Evolutionary conservation across 2,797 vertebrate species (phyloP).

Genomic region (Urocyon cinereoargenteus): DNA sequence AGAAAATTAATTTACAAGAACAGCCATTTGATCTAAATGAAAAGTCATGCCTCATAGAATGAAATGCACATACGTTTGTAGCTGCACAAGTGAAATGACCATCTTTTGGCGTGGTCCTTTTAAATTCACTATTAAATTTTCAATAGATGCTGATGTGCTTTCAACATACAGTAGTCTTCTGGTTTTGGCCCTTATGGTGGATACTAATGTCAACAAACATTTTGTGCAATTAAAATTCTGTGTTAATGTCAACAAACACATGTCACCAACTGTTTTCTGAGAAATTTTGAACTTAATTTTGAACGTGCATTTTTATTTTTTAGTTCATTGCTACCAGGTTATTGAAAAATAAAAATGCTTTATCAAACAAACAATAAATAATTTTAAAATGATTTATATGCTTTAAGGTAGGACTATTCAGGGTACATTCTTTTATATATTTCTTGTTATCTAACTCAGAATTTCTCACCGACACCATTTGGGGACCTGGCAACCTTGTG

Average conservation of each 20-base stretch:
- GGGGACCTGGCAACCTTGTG: neutral
- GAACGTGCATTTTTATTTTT: neutral
- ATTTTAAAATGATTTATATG: neutral
- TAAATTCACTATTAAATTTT: conserved; percentile 11
- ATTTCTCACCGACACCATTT: neutral
- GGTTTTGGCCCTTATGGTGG: neutral
- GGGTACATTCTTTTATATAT: neutral
- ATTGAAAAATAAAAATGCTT: neutral
- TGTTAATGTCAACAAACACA: neutral
- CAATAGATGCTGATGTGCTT: neutral
- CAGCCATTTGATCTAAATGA: neutral
- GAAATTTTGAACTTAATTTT: neutral
- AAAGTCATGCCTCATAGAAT: conserved; percentile 14
- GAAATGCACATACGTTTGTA: neutral
- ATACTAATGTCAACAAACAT: neutral
- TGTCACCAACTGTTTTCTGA: neutral
- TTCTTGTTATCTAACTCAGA: neutral
- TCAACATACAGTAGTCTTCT: neutral
- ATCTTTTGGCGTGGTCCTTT: neutral
- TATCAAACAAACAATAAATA: neutral
- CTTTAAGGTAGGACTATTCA: neutral
- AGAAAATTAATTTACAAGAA: neutral
- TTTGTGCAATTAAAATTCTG: neutral
- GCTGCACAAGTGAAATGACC: neutral
- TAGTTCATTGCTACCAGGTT: neutral